Evolutionary conservation across 2,797 vertebrate species (phyloP), one percentile per base, ranked within the genome.

Genomic region (Sebastes steindachneri): DNA sequence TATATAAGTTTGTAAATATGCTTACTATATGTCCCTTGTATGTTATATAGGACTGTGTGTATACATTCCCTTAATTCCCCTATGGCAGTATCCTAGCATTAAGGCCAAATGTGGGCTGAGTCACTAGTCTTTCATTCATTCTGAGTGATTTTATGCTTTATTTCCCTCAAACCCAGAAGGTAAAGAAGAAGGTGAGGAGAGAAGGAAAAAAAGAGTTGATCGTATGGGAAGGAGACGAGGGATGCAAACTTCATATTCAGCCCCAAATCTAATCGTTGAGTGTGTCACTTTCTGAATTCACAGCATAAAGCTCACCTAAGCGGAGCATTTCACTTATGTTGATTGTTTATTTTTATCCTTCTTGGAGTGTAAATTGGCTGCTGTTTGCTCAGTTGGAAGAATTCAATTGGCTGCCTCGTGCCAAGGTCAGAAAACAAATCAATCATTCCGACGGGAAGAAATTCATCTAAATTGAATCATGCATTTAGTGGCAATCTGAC

Each of bases 1-100:
- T 73, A 86, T 85, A 89, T 33, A 88, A 12, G 82, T 75, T 68
- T 54, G 71, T 88, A 86, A 83, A 90, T 93, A 91, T 66, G 70
- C 35, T 81, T 70, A 58, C 26, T 89, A 87, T 67, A 89, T 68
- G 58, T 80, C 33, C 29, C 26, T n/a, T 79, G 73, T 73, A 60
- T 79, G 80, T 69, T 85, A 88, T 89, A 86, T 73, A 83, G 72
- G 78, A 89, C 82, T 60, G 80, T 73, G 48, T 73, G 55, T 65
- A 75, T 75, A 85, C 73, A 81, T 60, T 79, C 58, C 78, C 77
- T 77, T 48, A 48, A 48, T 77, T 84, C 77, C 75, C 64, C 63
- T 60, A 75, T 91, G 95, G 95, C 95, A 95, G 96, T 94, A 89
- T 92, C 77, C 69, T 90, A 95, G 95, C 94, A 76, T 93, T 94